Evolutionary conservation across 2,113 vertebrate species (phyloP).

Genomic region (Caranx ignobilis): DNA sequence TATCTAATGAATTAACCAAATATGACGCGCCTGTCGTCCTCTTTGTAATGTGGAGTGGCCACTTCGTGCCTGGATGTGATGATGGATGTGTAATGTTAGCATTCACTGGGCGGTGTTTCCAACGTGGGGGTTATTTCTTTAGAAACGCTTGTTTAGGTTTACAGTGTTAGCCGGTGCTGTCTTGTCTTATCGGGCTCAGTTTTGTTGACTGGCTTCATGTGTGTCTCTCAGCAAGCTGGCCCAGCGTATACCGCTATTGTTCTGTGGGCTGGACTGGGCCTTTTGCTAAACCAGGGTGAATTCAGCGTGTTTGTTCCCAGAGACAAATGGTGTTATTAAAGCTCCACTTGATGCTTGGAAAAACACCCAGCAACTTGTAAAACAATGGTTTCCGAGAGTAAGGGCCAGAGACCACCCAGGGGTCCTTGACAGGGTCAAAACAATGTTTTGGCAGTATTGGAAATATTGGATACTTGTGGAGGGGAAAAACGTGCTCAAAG

Average conservation of each 20-base stretch:
- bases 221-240: background rate
- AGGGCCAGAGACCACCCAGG: background rate
- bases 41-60: conserved; percentile 7
- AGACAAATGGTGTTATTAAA: conserved; percentile 44
- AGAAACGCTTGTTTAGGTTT: background rate
- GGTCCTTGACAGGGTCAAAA: background rate
- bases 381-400: background rate
- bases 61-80: conserved; percentile 21
- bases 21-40: conserved; percentile 20
- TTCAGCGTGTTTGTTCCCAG: conserved; percentile 26
- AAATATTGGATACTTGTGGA: background rate
- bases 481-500: background rate
- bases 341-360: conserved; percentile 5
- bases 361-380: conserved; percentile 5
- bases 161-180: background rate
- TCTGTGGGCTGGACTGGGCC: conserved; percentile 55
- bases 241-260: conserved; percentile 47
- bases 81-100: conserved; percentile 54
- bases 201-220: conserved; percentile 15
- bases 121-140: background rate
- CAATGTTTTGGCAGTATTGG: background rate
- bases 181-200: background rate
- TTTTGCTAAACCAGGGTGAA: conserved; percentile 10
- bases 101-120: conserved; percentile 30
- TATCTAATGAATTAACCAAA: background rate